Conservation (phyloP, 2,113 vertebrate species). For the Carassius carassius region DNA sequence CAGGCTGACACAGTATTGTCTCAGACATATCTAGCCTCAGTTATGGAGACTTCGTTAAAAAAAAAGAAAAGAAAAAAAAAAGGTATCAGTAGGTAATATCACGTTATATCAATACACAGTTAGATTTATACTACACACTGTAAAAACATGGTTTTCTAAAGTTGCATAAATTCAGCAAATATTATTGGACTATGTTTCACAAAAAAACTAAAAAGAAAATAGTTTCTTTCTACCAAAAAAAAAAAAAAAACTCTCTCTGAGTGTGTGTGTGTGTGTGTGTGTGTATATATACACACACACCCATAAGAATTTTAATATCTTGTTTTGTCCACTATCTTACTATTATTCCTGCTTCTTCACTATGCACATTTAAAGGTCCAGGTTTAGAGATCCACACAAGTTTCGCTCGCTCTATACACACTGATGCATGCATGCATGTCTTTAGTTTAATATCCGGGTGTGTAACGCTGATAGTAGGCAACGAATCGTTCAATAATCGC, state of each 20-base stretch:
- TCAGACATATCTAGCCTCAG: background rate
- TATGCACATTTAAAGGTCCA: background rate
- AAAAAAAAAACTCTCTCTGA: no score
- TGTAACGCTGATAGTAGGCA: background rate
- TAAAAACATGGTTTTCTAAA: background rate
- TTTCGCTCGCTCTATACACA: slow-evolving; percentile 8
- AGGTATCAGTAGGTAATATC: background rate
- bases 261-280: no score
- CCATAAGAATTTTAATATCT: background rate
- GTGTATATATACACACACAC: no score
- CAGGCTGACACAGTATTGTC: background rate
- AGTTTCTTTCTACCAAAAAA: no score
- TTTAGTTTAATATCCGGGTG: background rate
- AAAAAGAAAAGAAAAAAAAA: background rate
- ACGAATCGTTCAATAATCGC: background rate
- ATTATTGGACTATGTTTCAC: no score
- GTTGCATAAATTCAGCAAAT: background rate
- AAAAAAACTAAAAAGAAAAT: no score
- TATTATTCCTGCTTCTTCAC: background rate
- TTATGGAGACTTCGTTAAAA: background rate
- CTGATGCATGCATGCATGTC: slow-evolving; percentile 18
- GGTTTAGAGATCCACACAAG: background rate
- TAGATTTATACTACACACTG: background rate
- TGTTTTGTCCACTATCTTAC: no score
- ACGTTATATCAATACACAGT: no score